These are phyloP conservation scores for Centropus unirufus DNA, from an alignment of 2,113 vertebrate genomes.

Conservation along the genomic window DNA sequence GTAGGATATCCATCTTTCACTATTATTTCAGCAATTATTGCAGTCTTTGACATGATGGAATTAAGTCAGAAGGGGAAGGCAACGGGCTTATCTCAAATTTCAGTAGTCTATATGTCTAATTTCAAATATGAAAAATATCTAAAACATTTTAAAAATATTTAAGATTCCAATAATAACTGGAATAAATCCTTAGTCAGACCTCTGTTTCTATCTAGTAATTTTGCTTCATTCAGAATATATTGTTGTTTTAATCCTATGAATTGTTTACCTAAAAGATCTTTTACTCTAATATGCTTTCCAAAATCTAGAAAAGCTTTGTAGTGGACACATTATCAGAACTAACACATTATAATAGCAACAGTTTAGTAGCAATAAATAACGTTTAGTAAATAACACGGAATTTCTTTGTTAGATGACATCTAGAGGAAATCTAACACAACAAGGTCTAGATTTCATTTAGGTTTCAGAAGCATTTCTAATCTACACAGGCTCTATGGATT, in stretches of 20 bases:
- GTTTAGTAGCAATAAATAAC: not conserved
- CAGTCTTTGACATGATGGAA: not conserved
- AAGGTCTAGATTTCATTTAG: not conserved
- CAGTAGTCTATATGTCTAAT: not conserved
- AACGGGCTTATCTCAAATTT: not conserved
- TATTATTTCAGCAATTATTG: not conserved
- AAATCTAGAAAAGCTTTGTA: not conserved
- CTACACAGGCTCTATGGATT: not conserved
- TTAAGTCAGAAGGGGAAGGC: not conserved
- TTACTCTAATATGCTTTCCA: not conserved
- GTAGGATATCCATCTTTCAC: not conserved
- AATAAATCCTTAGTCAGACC: not conserved
- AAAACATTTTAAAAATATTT: not conserved
- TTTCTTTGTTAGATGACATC: not conserved
- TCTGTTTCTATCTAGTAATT: not conserved
- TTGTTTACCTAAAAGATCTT: not conserved
- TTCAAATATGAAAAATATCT: not conserved
- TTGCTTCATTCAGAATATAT: not conserved
- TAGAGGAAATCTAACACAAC: not conserved
- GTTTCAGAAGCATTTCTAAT: not conserved
- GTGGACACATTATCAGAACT: not conserved
- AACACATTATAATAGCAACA: not conserved
- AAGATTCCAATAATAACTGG: not conserved
- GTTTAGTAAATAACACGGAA: not conserved
- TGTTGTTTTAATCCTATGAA: not conserved